Conservation (phyloP, 2,113 vertebrate species). For the Noctilio leporinus region DNA sequence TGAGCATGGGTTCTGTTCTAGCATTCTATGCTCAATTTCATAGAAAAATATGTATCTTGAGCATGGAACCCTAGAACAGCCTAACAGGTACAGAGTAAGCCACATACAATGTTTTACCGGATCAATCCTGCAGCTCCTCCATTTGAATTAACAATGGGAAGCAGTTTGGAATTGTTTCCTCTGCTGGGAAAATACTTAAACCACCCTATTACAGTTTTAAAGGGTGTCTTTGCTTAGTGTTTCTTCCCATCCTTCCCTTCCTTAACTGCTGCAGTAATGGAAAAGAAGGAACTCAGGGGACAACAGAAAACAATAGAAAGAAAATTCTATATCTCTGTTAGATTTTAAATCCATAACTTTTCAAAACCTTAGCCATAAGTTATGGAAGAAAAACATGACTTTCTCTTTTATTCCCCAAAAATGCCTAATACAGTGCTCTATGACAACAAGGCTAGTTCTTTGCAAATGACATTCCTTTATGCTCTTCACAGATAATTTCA, state of each 20-base stretch:
- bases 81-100: not conserved
- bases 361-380: not conserved
- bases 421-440: not conserved
- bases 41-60: too few relatives aligned
- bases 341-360: not conserved
- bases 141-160: not conserved
- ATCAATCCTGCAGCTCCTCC: fast-evolving
- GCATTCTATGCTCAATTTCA: too few relatives aligned
- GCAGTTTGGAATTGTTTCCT: not conserved
- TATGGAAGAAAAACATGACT: not conserved
- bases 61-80: not conserved
- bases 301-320: not conserved
- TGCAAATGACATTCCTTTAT: not conserved
- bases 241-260: not conserved
- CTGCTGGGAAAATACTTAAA: too few relatives aligned
- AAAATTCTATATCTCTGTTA: not conserved
- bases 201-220: not conserved
- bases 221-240: not conserved
- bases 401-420: not conserved
- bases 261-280: not conserved
- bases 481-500: not conserved
- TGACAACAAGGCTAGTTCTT: not conserved
- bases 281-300: not conserved
- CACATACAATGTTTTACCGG: not conserved
- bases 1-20: too few relatives aligned